Conservation (phyloP, 2,888 invertebrate species). For the Emmelina monodactyla region DNA sequence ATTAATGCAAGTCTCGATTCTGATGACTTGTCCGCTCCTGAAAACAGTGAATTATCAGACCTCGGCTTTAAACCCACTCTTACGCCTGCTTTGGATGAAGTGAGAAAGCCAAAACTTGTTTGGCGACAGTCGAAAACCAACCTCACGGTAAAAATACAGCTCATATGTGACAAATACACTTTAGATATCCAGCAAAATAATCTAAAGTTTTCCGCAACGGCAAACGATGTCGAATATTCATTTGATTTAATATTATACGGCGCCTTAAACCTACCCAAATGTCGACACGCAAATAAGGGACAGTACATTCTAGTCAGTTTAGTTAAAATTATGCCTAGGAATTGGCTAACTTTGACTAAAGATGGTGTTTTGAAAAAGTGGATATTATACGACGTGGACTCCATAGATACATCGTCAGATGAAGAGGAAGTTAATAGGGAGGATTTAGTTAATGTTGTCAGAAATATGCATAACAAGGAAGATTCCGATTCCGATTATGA, state of each 20-base stretch:
- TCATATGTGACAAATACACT: conserved; percentile 35
- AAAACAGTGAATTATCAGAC: no score
- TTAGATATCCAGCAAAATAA: conserved; percentile 27
- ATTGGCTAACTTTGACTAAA: conserved; percentile 38
- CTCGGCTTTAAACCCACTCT: no score
- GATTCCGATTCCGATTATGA: conserved; percentile 29
- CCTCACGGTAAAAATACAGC: conserved; percentile 36
- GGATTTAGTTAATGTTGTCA: conserved; percentile 19
- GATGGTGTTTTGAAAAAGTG: conserved; percentile 29
- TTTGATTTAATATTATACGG: conserved; percentile 49
- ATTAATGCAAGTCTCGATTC: no score
- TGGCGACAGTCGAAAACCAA: conserved; percentile 40
- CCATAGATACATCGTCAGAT: conserved; percentile 36
- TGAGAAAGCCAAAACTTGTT: conserved; percentile 32
- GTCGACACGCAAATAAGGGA: conserved; percentile 35
- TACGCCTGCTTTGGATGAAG: conserved; percentile 14
- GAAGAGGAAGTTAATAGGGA: conserved; percentile 25
- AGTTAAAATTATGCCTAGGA: conserved; percentile 28
- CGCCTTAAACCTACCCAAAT: conserved; percentile 25
- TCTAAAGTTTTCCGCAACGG: conserved; percentile 28
- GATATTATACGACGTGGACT: conserved; percentile 43
- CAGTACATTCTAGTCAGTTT: conserved; percentile 40
- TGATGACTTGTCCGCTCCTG: no score
- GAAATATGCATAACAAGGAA: conserved; percentile 19
- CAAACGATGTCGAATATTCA: conserved; percentile 30